These are phyloP conservation scores for Himalopsyche japonica DNA, from an alignment of 2,888 invertebrate genomes.

Conservation along the genomic window DNA sequence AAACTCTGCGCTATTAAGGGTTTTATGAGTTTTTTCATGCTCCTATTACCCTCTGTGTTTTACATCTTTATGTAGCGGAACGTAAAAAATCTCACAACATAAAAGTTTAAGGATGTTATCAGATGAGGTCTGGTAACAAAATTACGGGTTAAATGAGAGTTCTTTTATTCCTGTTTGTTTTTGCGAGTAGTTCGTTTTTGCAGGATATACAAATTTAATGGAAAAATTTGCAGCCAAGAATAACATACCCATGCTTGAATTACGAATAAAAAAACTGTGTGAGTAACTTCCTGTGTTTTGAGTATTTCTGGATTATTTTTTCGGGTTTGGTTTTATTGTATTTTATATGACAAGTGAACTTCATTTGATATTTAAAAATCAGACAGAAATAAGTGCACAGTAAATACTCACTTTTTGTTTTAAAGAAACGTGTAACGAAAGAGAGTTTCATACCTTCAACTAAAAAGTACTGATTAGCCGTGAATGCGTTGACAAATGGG, in stretches of 20 bases:
- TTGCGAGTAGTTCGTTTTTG: neutral
- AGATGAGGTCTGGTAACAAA: conserved; percentile 5
- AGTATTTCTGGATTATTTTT: neutral
- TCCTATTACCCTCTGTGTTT: conserved; percentile 19
- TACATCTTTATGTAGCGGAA: conserved; percentile 23
- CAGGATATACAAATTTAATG: neutral
- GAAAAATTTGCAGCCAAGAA: neutral
- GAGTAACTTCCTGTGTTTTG: neutral
- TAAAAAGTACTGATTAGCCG: too few relatives aligned
- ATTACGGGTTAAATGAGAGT: conserved; percentile 5
- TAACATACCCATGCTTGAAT: neutral
- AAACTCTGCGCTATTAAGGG: conserved; percentile 18
- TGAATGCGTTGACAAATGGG: too few relatives aligned
- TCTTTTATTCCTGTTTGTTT: conserved; percentile 1
- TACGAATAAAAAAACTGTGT: neutral
- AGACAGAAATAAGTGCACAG: too few relatives aligned
- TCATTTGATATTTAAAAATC: too few relatives aligned
- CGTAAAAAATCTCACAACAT: conserved; percentile 21
- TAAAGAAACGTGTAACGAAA: too few relatives aligned
- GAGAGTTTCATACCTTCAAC: too few relatives aligned
- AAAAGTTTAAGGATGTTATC: conserved; percentile 24
- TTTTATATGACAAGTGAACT: too few relatives aligned
- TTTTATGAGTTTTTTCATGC: conserved; percentile 28
- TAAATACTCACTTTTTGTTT: too few relatives aligned
- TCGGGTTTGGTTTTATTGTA: neutral